Base-by-base conservation (phyloP, 1,140 invertebrate species). In the Belonocnema kinseyi region DNA sequence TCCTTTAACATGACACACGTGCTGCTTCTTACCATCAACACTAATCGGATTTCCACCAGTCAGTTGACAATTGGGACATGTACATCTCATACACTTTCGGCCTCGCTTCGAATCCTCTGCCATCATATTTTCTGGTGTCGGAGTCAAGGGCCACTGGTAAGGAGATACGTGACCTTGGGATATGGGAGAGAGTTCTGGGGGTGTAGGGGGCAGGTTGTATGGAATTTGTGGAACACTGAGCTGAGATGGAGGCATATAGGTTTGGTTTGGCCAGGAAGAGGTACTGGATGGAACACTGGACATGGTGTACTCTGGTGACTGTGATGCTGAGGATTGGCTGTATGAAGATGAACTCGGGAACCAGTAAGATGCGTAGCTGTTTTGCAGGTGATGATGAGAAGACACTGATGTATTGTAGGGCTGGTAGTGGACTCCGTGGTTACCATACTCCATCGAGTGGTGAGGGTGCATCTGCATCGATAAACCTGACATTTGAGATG, bases 1-100 rank as follows among this genome's bases (percentile, higher is more conserved):
- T n/a, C 96, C 97, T 6, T 95, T 94, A 40, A 97, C 94, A 90
- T 98, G 97, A 88, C 98, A 99, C 16, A 97, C 94, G 88, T 99
- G 98, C 81, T 96, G 95, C 75, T 95, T 93, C 83, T 96, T 95
- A 1, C 95, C 85, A 93, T 94, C 53, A 88, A 92, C 8, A 85
- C 92, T 83, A 91, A 92, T 2, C 91, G 94, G 79, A 13, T 73
- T 79, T 0, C 93, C 93, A 50, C 94, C 94, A 84, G 95, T 94
- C 11, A 93, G 93, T 21, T 94, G 92, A 82, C 95, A 96, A 83
- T 95, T 95, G 6, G 95, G 94, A 85, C 95, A 96, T 4, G 93
- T 93, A 86, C 95, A 96, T 17, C 83, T 78, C 3, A 93, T 93
- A 71, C 93, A 94, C 50, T 85, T 85, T 1, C 86, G 51, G 3